Conservation (phyloP, 2,797 vertebrate genomes). For the Argya squamiceps region DNA sequence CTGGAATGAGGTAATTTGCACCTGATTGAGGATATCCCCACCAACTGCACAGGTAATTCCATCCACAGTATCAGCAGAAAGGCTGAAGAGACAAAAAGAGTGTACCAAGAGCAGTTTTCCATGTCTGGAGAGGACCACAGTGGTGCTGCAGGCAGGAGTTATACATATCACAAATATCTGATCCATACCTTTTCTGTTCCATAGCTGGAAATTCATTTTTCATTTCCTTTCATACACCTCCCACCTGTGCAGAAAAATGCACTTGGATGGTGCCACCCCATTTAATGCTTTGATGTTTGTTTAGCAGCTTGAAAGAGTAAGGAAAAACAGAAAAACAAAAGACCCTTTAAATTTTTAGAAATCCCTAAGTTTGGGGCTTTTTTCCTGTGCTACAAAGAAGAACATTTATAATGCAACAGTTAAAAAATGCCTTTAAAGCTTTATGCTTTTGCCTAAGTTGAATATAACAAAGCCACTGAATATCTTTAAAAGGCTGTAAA, state of each 20-base stretch:
- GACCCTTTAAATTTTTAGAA: not conserved
- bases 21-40: not conserved
- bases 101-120: not conserved
- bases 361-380: not conserved
- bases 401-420: not conserved
- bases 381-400: not conserved
- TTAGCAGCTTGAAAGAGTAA: not conserved
- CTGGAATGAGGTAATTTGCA: not conserved
- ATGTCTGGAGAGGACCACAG: not conserved
- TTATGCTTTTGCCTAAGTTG: not conserved
- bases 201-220: not conserved
- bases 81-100: not conserved
- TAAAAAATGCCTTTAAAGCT: not conserved
- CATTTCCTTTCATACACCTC: not conserved
- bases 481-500: not conserved
- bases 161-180: not conserved
- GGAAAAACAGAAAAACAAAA: not conserved
- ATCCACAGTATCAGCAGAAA: not conserved
- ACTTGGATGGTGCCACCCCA: not conserved
- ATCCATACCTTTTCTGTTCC: not conserved
- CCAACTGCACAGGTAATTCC: not conserved
- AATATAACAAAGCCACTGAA: not conserved
- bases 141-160: not conserved
- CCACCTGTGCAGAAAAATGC: not conserved
- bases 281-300: not conserved